Evolutionary conservation across 2,888 invertebrate species (phyloP).

Genomic region (Stenichneumon culpator): DNA sequence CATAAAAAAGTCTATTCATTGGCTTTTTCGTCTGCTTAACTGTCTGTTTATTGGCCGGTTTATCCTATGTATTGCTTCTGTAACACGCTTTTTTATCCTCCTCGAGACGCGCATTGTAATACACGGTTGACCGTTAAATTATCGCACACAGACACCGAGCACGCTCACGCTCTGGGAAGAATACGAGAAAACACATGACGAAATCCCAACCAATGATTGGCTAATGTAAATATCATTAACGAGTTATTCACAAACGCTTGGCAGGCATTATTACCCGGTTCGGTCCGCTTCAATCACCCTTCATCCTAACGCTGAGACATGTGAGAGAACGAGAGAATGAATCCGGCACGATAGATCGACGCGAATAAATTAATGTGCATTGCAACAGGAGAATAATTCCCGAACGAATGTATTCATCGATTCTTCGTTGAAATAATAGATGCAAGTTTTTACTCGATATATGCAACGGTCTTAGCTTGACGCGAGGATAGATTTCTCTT

Average conservation of each 20-base stretch:
- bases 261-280: conserved; percentile 55
- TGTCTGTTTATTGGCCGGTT: too few species aligned
- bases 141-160: conserved; percentile 13
- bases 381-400: conserved; percentile 7
- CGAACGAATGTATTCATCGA: conserved; percentile 18
- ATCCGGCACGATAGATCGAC: conserved; percentile 12
- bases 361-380: conserved; percentile 7
- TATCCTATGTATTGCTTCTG: neutral
- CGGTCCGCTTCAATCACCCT: conserved; percentile 53
- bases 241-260: conserved; percentile 52
- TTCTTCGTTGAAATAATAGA: conserved; percentile 2
- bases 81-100: conserved; percentile 20
- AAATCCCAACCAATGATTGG: conserved; percentile 49
- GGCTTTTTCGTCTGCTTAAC: too few species aligned
- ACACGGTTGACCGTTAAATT: conserved; percentile 17
- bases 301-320: conserved; percentile 51
- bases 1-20: too few species aligned
- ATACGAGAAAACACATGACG: conserved; percentile 52
- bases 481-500: conserved; percentile 40
- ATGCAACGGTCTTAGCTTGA: neutral
- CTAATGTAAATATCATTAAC: conserved; percentile 62
- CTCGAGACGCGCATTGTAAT: conserved; percentile 21
- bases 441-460: neutral
- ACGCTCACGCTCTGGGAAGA: neutral
- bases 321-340: conserved; percentile 58